phyloP scores from a whole-genome alignment of 2,888 invertebrate species.

The Pachliopta kotzebuea region DNA sequence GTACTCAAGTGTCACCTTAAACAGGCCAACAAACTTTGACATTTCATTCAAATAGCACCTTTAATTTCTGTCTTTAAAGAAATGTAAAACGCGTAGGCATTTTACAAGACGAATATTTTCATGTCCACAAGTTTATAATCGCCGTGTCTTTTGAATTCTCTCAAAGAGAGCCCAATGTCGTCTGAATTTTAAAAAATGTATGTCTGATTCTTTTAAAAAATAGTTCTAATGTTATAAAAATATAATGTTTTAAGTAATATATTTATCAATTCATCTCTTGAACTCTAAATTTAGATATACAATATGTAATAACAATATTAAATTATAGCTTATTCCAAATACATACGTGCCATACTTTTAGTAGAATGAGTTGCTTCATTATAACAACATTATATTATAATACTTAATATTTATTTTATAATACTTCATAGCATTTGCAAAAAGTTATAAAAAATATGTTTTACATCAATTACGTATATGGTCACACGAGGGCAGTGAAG shows the following conservation, averaged over 20 bases:
- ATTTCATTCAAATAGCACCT: neutral
- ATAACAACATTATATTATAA: no score
- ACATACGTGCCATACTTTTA: no score
- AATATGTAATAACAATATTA: neutral
- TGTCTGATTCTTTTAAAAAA: neutral
- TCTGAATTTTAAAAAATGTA: neutral
- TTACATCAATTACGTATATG: no score
- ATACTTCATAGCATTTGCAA: no score
- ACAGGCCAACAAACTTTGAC: neutral
- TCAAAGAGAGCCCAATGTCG: neutral
- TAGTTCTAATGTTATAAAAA: neutral
- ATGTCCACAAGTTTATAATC: neutral
- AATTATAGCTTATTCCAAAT: no score
- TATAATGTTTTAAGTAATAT: neutral
- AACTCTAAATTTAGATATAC: neutral
- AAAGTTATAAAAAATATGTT: no score
- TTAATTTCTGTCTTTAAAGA: conserved; percentile 2
- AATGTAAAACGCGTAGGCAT: conserved; percentile 1
- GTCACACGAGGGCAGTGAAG: no score
- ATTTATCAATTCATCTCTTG: neutral
- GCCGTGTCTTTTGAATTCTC: neutral
- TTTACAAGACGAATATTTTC: neutral
- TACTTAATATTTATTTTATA: no score
- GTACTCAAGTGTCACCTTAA: neutral
- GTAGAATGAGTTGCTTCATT: no score